phyloP scores from a whole-genome alignment of 2,113 vertebrate genomes.

The Cyphomyrus discorhynchus region DNA sequence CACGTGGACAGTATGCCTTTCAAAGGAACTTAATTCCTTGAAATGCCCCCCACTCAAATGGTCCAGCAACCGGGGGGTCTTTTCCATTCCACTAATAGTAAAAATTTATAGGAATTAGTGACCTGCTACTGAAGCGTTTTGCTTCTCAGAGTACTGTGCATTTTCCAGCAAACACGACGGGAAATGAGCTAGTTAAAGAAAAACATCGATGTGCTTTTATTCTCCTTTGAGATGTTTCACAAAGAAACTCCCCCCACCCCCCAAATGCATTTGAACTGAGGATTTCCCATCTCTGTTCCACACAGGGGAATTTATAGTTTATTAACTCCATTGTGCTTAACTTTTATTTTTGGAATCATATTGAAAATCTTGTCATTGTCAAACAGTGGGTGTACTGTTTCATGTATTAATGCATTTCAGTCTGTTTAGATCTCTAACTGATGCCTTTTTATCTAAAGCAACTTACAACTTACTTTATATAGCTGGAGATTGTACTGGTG shows the following conservation, averaged over 20 bases:
- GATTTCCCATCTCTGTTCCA: constrained; percentile 10
- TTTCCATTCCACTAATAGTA: not conserved
- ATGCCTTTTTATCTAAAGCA: not conserved
- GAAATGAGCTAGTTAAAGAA: not conserved
- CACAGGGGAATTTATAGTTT: not conserved
- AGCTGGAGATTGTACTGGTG: not conserved
- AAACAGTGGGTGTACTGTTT: not conserved
- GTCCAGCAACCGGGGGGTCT: not conserved
- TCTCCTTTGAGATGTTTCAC: constrained; percentile 7
- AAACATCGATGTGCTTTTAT: not conserved
- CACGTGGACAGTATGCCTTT: constrained; percentile 38
- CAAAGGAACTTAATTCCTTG: constrained; percentile 4
- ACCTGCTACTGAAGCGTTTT: not conserved
- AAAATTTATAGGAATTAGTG: not conserved
- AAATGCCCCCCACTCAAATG: not conserved
- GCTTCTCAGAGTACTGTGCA: not conserved
- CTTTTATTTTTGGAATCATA: not conserved
- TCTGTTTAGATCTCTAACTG: not conserved
- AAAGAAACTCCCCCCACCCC: not conserved
- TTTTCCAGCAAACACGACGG: not conserved
- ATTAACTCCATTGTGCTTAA: not conserved
- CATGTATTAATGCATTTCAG: not conserved
- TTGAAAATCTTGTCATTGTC: not conserved
- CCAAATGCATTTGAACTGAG: constrained; percentile 8
- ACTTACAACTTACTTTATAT: not conserved